phyloP scores from a whole-genome alignment of 2,888 invertebrate genomes.

The Ormyrus labotus region DNA sequence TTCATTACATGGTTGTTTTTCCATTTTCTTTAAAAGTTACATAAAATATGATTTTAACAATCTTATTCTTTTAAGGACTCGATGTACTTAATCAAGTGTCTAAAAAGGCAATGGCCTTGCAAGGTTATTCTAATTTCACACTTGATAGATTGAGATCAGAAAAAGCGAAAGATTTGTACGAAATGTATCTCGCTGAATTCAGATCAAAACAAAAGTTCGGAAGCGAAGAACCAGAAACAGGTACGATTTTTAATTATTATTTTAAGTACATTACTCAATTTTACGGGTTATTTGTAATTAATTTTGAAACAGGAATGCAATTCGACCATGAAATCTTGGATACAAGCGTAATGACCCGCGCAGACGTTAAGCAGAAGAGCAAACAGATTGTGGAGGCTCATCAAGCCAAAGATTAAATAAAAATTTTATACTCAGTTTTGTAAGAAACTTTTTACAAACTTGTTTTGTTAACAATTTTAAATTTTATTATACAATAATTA shows the following conservation, averaged over 20 bases:
- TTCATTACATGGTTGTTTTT: neutral
- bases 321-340: slow-evolving; percentile 78
- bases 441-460: slow-evolving; percentile 4
- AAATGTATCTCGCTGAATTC: slow-evolving; percentile 68
- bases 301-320: slow-evolving; percentile 61
- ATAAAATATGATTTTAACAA: neutral
- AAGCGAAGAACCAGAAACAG: slow-evolving; percentile 62
- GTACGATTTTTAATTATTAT: slow-evolving; percentile 55
- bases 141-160: slow-evolving; percentile 64
- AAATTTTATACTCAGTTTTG: neutral
- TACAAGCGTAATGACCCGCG: slow-evolving; percentile 77
- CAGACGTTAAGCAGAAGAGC: slow-evolving; percentile 77
- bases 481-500: slow-evolving; percentile 54
- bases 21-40: neutral
- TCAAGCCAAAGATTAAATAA: slow-evolving; percentile 57
- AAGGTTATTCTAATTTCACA: slow-evolving; percentile 65
- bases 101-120: slow-evolving; percentile 63
- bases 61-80: slow-evolving; percentile 62
- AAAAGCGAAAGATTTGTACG: slow-evolving; percentile 67
- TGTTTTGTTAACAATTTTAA: slow-evolving; percentile 29
- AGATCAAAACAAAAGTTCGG: slow-evolving; percentile 62
- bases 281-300: neutral
- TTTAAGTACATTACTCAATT: neutral
- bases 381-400: slow-evolving; percentile 78
- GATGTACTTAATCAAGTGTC: slow-evolving; percentile 64